Evolutionary conservation across 92 coral and sea anemone genomes (phyloP).

Genomic region (Umimayanthus kanabou): DNA sequence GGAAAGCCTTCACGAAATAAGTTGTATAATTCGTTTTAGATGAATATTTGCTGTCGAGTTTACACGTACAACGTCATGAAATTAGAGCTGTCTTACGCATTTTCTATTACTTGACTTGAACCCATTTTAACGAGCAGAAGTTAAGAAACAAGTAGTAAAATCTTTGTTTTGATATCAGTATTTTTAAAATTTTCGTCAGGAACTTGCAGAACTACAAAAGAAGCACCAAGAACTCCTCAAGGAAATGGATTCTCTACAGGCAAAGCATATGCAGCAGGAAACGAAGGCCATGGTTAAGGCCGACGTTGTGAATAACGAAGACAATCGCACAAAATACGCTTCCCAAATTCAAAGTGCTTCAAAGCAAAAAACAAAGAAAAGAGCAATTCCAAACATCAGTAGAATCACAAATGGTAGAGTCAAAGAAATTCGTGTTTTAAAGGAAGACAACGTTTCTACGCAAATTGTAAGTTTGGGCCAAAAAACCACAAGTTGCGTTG

Average conservation of each 20-base stretch:
- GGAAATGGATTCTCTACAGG: background rate
- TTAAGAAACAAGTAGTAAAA: background rate
- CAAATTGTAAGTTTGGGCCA: background rate
- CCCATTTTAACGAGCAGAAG: background rate
- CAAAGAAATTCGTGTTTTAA: background rate
- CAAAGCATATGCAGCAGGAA: background rate
- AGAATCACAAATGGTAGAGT: conserved; percentile 7
- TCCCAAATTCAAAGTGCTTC: background rate
- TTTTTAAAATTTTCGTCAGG: background rate
- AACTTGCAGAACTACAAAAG: background rate
- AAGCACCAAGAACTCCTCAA: background rate
- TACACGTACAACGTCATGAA: too few relatives aligned
- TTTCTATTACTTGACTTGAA: background rate
- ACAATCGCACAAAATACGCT: background rate
- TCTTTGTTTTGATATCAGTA: background rate
- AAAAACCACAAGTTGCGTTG: background rate
- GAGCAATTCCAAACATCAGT: conserved; percentile 8
- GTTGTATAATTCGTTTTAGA: too few relatives aligned
- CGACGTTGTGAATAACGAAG: background rate
- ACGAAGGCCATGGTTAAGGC: background rate
- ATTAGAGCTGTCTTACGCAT: too few relatives aligned
- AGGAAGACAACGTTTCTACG: background rate
- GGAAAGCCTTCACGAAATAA: background rate
- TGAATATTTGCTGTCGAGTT: too few relatives aligned
- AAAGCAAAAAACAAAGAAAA: background rate